phyloP scores from a whole-genome alignment of 2,113 vertebrate species.

The Poecile atricapillus region DNA sequence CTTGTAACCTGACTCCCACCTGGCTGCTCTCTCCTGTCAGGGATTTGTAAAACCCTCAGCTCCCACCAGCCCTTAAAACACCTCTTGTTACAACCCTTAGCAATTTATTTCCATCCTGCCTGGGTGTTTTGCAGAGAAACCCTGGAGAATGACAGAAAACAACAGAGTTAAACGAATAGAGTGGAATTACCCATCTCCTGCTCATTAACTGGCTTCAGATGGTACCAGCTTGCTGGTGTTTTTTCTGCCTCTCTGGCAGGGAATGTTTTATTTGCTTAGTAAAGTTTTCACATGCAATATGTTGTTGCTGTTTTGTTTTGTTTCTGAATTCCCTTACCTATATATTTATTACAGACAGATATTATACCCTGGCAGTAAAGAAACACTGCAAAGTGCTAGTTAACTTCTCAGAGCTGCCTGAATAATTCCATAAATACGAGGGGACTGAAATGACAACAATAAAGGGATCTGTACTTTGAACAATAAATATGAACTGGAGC shows the following conservation, averaged over 20 bases:
- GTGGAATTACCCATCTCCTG: background rate
- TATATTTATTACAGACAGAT: conserved; percentile 39
- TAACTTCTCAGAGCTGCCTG: conserved; percentile 54
- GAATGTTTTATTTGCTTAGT: conserved; percentile 33
- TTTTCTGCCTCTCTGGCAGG: background rate
- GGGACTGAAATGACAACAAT: conserved; percentile 28
- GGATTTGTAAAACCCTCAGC: background rate
- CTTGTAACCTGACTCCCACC: background rate
- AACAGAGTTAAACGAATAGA: background rate
- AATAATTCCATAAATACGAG: conserved; percentile 47
- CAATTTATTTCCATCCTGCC: background rate
- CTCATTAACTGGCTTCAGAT: conserved; percentile 1
- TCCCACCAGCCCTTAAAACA: background rate
- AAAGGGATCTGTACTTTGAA: conserved; percentile 43
- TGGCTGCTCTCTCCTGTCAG: background rate
- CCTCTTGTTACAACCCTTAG: background rate
- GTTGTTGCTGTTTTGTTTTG: conserved; percentile 39
- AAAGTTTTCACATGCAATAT: conserved; percentile 47
- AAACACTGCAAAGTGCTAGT: conserved; percentile 38
- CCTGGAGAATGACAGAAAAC: background rate
- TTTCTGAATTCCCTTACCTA: conserved; percentile 41
- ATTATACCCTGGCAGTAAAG: conserved; percentile 38
- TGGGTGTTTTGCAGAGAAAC: background rate
- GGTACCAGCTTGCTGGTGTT: background rate
- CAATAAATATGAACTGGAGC: conserved; percentile 26